Conservation (phyloP, 2,113 vertebrate genomes). For the Microtus oregoni region DNA sequence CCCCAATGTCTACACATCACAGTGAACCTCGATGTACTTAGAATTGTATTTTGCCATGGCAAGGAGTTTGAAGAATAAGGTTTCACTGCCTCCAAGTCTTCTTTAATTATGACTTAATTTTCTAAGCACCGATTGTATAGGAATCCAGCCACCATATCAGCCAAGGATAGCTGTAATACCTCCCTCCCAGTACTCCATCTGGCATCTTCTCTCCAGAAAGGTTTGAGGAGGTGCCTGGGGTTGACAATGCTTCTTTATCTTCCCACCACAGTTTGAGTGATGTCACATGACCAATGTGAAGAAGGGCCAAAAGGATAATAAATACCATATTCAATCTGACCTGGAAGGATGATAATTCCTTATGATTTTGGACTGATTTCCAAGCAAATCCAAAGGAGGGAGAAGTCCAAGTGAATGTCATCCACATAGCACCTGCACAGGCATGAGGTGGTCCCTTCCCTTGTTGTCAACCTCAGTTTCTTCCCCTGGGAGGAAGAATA, state of each 20-base stretch:
- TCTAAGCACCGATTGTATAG: constrained; percentile 69
- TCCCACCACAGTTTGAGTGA: background rate
- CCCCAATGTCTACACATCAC: background rate
- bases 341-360: background rate
- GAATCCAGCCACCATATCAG: constrained; percentile 67
- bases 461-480: background rate
- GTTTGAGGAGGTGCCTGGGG: background rate
- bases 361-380: constrained; percentile 18
- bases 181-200: constrained; percentile 26
- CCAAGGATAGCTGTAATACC: constrained; percentile 45
- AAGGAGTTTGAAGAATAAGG: constrained; percentile 72
- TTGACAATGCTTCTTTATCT: background rate
- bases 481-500: background rate
- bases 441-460: accelerated
- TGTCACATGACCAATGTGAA: constrained; percentile 50
- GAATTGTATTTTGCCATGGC: constrained; percentile 68
- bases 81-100: constrained; percentile 71
- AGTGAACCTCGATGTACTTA: background rate
- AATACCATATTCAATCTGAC: constrained; percentile 47
- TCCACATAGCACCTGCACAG: background rate
- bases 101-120: constrained; percentile 74
- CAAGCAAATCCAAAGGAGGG: background rate
- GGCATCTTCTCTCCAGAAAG: constrained; percentile 50
- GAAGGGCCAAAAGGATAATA: constrained; percentile 50
- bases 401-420: background rate